Percentiles rank a stretch among this genome's conserved stretches.
Conservation (phyloP, 2,888 invertebrate genomes). For the Lycocerus yunnanus region DNA sequence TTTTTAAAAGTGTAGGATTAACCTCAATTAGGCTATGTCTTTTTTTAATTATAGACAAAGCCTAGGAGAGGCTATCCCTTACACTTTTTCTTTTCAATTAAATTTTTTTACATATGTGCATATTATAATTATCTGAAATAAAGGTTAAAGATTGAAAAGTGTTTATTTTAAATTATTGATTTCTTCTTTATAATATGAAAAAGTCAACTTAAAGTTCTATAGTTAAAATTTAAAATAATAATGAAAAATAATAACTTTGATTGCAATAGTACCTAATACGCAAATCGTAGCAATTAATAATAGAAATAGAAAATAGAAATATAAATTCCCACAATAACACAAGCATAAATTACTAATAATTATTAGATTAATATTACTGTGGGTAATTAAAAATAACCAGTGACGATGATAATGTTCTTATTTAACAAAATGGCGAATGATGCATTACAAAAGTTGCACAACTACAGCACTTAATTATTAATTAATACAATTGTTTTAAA, state of each 20-base stretch:
- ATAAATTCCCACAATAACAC: not conserved
- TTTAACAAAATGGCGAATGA: not conserved
- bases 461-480: too few relatives aligned
- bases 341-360: not conserved
- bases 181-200: too few relatives aligned
- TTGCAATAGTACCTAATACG: not conserved
- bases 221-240: too few relatives aligned
- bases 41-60: slow-evolving; percentile 61
- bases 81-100: slow-evolving; percentile 15
- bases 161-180: too few relatives aligned
- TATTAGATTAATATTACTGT: not conserved
- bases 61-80: slow-evolving; percentile 67
- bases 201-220: too few relatives aligned
- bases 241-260: too few relatives aligned
- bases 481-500: too few relatives aligned
- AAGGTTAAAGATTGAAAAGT: too few relatives aligned
- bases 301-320: not conserved
- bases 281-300: not conserved
- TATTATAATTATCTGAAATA: too few relatives aligned
- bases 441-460: not conserved
- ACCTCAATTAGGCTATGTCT: slow-evolving; percentile 69
- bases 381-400: not conserved
- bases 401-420: too few relatives aligned
- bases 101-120: too few relatives aligned
- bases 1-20: slow-evolving; percentile 58